A percentile compares a stretch with the other conserved stretches of the same genome.
Conservation (phyloP, 2,888 invertebrate species). For the Hydraecia micacea region DNA sequence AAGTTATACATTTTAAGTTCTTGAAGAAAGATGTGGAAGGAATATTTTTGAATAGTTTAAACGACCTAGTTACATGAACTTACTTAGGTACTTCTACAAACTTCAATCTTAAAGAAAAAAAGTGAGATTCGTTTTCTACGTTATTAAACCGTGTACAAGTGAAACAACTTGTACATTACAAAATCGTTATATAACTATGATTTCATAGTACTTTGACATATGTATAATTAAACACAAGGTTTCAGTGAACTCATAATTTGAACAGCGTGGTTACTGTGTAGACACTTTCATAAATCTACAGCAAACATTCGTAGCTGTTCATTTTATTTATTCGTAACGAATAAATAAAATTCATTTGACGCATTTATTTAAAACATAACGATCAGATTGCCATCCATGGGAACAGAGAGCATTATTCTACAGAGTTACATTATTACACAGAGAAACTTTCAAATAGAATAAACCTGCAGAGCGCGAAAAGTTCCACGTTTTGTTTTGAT, state of each 20-base stretch:
- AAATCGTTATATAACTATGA: constrained; percentile 12
- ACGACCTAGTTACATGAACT: not conserved
- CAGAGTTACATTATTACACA: not conserved
- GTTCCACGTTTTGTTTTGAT: not conserved
- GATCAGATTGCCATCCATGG: not conserved
- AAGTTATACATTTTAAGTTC: not conserved
- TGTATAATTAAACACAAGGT: constrained; percentile 18
- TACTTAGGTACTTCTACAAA: not conserved
- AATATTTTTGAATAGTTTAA: not conserved
- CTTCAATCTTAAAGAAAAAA: not conserved
- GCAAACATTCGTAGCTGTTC: not conserved
- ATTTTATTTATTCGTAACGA: too few relatives aligned
- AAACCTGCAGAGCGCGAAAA: not conserved
- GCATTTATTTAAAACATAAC: not conserved
- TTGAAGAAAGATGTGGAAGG: not conserved
- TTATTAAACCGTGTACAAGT: not conserved
- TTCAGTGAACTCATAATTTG: constrained; percentile 11
- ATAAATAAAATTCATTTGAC: not conserved
- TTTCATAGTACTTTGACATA: constrained; percentile 2
- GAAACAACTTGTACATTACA: constrained; percentile 9
- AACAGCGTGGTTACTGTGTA: constrained; percentile 15
- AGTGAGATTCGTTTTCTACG: not conserved
- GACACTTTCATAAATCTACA: constrained; percentile 6
- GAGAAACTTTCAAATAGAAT: not conserved
- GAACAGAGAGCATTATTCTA: not conserved